phyloP scores from a whole-genome alignment of 2,113 vertebrate genomes.

The Clinocottus analis region DNA sequence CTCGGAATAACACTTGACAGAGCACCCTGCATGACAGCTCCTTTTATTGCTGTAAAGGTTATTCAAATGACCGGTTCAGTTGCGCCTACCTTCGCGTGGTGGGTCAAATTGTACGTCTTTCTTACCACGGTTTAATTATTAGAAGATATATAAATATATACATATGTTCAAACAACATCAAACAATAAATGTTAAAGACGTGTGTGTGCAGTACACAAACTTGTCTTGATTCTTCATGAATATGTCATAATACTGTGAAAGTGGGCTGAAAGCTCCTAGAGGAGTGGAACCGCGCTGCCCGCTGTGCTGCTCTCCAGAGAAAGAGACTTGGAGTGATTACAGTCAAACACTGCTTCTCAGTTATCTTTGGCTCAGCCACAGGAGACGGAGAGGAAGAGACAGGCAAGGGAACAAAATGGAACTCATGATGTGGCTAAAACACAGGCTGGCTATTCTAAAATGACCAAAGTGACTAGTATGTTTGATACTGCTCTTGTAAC shows the following conservation, averaged over 20 bases:
- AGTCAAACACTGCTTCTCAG: constrained; percentile 73
- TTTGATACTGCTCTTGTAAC: constrained; percentile 35
- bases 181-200: background rate
- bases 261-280: constrained; percentile 63
- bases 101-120: constrained; percentile 26
- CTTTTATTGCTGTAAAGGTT: constrained; percentile 22
- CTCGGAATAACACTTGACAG: constrained; percentile 79
- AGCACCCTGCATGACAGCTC: constrained; percentile 62
- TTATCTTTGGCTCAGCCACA: constrained; percentile 79
- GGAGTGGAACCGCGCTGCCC: constrained; percentile 67
- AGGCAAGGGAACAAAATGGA: constrained; percentile 54
- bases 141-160: too few relatives aligned
- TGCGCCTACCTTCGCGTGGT: constrained; percentile 16
- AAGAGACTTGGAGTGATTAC: constrained; percentile 77
- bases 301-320: constrained; percentile 75
- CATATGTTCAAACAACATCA: background rate
- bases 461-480: constrained; percentile 45
- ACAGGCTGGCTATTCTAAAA: constrained; percentile 63
- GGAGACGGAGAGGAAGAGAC: constrained; percentile 67
- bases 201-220: constrained; percentile 15
- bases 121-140: constrained; percentile 42
- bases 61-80: constrained; percentile 58
- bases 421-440: constrained; percentile 73
- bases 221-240: constrained; percentile 47
- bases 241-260: constrained; percentile 51